Percentiles rank a stretch among this genome's conserved stretches.
Conservation (phyloP, 2,113 vertebrate species). For the Aviceda subcristata region DNA sequence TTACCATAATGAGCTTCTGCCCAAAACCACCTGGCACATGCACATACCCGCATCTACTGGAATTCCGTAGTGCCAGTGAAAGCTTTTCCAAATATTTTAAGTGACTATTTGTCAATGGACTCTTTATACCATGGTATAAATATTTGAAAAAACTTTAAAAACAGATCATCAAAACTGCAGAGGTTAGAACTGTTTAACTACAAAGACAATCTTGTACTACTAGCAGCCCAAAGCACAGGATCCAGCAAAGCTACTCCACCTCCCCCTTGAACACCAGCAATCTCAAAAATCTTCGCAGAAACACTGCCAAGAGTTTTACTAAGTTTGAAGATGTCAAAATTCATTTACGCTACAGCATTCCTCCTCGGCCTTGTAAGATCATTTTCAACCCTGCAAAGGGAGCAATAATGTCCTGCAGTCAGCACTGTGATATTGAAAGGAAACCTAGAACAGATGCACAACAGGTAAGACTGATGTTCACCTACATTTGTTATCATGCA, state of each 20-base stretch:
- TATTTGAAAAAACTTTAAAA: neutral
- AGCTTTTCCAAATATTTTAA: neutral
- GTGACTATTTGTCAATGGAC: neutral
- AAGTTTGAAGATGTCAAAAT: neutral
- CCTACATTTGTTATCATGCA: neutral
- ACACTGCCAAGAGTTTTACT: neutral
- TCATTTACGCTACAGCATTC: neutral
- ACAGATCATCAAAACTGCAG: neutral
- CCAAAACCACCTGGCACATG: fast-evolving
- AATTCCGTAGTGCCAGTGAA: neutral
- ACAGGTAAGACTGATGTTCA: neutral
- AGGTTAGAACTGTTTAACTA: neutral
- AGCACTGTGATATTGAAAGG: neutral
- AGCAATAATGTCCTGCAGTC: neutral
- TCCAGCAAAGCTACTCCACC: neutral
- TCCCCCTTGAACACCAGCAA: neutral
- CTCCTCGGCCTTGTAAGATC: neutral
- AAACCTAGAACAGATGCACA: neutral
- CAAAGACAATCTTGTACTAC: neutral
- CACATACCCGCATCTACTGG: neutral
- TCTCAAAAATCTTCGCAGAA: neutral
- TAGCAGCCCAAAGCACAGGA: neutral
- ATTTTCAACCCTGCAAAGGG: no score
- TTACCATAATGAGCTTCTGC: neutral
- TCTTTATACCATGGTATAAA: neutral